phyloP scores from a whole-genome alignment of 2,888 invertebrate species.

The Trachelus troglodyta region DNA sequence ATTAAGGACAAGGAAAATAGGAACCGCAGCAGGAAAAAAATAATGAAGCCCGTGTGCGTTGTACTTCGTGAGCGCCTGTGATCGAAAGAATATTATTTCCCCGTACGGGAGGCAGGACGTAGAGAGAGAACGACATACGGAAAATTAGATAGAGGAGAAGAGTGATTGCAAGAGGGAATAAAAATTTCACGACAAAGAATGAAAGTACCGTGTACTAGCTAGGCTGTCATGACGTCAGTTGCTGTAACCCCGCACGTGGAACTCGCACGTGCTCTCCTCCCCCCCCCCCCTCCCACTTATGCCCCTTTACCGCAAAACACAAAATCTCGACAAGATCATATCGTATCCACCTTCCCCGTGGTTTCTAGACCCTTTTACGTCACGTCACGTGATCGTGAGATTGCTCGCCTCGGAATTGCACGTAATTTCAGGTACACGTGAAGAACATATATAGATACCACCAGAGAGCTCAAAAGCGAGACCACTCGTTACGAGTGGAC shows the following conservation, averaged over 20 bases:
- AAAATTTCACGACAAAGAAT: not conserved
- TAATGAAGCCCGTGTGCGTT: too few species aligned
- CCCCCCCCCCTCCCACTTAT: not conserved
- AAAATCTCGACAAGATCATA: not conserved
- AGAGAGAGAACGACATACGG: not conserved
- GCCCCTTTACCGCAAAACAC: not conserved
- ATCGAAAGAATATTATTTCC: too few species aligned
- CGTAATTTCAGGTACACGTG: not conserved
- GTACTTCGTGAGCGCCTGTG: too few species aligned
- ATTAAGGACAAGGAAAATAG: not conserved
- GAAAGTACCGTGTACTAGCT: not conserved
- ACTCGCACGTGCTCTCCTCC: not conserved
- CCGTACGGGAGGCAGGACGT: too few species aligned
- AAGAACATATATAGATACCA: not conserved
- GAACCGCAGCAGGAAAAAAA: too few species aligned
- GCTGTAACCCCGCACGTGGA: slow-evolving; percentile 2
- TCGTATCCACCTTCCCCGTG: not conserved
- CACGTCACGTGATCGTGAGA: not conserved
- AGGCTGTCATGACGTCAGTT: not conserved
- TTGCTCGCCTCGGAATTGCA: not conserved
- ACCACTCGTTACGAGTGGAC: not conserved
- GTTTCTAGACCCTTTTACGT: not conserved
- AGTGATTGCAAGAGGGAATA: not conserved
- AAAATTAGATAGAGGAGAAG: not conserved
- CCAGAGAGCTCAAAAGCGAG: not conserved